A percentile compares a stretch with the other conserved stretches of the same genome.
phyloP scores from a whole-genome alignment of 1,140 invertebrate genomes.

The Palaemon carinicauda region DNA sequence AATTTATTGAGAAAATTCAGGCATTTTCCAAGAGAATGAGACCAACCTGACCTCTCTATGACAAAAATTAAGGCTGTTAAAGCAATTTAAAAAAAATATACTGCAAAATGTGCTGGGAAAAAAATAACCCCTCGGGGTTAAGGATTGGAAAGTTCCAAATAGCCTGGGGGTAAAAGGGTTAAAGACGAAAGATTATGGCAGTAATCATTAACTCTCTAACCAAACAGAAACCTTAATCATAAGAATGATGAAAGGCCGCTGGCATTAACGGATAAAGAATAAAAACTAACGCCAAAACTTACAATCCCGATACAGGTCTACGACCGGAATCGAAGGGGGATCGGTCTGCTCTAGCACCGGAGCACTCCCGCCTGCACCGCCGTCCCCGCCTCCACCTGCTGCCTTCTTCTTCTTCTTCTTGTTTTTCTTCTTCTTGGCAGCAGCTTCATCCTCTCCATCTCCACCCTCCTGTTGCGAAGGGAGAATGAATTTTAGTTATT shows the following conservation, averaged over 20 bases:
- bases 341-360: conserved; percentile 73
- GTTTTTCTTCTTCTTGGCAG: conserved; percentile 13
- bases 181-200: background rate
- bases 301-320: conserved; percentile 84
- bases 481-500: background rate
- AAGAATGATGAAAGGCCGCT: background rate
- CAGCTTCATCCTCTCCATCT: conserved; percentile 24
- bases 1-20: too few relatives aligned
- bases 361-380: conserved; percentile 44
- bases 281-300: conserved; percentile 62
- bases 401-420: conserved; percentile 44
- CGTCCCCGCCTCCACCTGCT: background rate
- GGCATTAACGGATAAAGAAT: background rate
- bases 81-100: too few relatives aligned
- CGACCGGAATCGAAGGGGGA: conserved; percentile 87
- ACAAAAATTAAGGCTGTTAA: too few relatives aligned
- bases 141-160: too few relatives aligned
- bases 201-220: too few relatives aligned
- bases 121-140: too few relatives aligned
- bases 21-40: too few relatives aligned
- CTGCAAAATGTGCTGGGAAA: too few relatives aligned
- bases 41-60: too few relatives aligned
- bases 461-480: background rate
- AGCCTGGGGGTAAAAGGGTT: background rate
- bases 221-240: too few relatives aligned